A percentile compares a stretch with the other conserved stretches of the same genome.
These are phyloP conservation scores for Stegostoma tigrinum DNA, from an alignment of 2,113 vertebrate genomes.

Conservation along the genomic window DNA sequence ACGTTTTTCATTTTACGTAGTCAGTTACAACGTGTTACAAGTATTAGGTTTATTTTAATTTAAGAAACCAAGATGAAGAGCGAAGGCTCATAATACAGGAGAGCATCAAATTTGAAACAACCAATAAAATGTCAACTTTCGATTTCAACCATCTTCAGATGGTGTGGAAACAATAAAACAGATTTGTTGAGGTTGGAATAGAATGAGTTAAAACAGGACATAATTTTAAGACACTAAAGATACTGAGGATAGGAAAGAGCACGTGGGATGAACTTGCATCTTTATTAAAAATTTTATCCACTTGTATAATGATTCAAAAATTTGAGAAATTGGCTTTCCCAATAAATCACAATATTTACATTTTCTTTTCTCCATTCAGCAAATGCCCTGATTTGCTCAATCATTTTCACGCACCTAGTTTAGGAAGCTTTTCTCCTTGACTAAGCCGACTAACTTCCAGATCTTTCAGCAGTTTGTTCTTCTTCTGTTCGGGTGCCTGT, in stretches of 20 bases:
- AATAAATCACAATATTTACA: background rate
- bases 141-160: background rate
- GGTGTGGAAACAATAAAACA: background rate
- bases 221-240: background rate
- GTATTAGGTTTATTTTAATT: background rate
- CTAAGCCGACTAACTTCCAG: slow-evolving; percentile 42
- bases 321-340: background rate
- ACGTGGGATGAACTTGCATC: background rate
- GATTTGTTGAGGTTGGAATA: background rate
- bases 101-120: background rate
- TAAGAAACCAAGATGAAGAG: background rate
- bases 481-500: slow-evolving; percentile 61
- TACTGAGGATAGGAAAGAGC: background rate
- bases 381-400: background rate
- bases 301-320: background rate
- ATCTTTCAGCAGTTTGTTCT: slow-evolving; percentile 61
- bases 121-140: background rate
- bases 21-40: background rate
- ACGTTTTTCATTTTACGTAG: background rate
- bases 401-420: slow-evolving; percentile 51
- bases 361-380: background rate
- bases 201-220: background rate
- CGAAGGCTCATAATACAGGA: background rate
- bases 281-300: background rate
- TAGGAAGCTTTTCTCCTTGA: slow-evolving; percentile 53